A percentile compares a stretch with the other conserved stretches of the same genome.
These are phyloP conservation scores for Halcyon chelicuti DNA, from an alignment of 2,797 vertebrate genomes.

Conservation along the genomic window DNA sequence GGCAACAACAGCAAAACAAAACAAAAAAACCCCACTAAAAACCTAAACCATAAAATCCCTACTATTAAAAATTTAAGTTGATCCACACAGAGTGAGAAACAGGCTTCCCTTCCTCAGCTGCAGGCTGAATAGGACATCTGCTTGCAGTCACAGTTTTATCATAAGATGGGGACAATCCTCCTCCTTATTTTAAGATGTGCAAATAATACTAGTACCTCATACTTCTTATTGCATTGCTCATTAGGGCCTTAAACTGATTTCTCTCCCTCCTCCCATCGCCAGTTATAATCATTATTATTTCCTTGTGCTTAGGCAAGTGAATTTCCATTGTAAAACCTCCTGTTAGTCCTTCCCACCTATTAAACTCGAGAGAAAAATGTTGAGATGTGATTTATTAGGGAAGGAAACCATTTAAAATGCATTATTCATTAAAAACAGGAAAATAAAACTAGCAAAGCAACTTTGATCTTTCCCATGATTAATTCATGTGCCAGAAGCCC, in stretches of 20 bases:
- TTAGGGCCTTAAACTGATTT: background rate
- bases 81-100: background rate
- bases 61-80: background rate
- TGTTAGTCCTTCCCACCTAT: conserved; percentile 3
- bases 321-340: conserved; percentile 35
- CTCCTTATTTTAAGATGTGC: background rate
- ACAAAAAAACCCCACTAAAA: background rate
- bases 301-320: background rate
- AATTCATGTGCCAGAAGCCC: background rate
- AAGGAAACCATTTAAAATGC: conserved; percentile 28
- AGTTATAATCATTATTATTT: background rate
- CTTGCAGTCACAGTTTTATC: background rate
- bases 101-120: background rate
- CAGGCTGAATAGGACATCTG: background rate
- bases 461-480: conserved; percentile 23
- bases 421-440: conserved; percentile 55
- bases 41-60: fast-evolving
- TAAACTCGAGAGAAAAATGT: background rate
- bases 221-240: background rate
- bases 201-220: conserved; percentile 46
- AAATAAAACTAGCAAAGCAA: conserved; percentile 43
- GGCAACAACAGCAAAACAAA: background rate
- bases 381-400: conserved; percentile 15
- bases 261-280: background rate
- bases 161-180: background rate